Conservation (phyloP, 2,113 vertebrate species). For the Marcusenius ussheri region DNA sequence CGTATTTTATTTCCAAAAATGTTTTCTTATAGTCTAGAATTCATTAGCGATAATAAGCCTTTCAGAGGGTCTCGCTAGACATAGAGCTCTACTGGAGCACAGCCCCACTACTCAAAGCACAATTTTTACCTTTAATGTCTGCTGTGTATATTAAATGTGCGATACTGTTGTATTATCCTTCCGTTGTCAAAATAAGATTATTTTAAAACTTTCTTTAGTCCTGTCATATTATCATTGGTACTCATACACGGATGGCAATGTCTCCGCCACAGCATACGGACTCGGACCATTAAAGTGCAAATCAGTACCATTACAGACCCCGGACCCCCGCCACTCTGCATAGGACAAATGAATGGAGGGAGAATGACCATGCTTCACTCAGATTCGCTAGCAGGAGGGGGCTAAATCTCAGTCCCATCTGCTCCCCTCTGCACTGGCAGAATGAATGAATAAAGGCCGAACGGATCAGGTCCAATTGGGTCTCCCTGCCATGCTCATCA, state of each 20-base stretch:
- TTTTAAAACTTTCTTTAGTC: no score
- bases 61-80: neutral
- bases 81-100: neutral
- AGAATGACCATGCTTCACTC: neutral
- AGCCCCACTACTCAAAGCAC: neutral
- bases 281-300: neutral
- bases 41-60: neutral
- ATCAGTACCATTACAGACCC: neutral
- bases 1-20: neutral
- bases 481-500: neutral
- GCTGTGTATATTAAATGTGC: neutral
- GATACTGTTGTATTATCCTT: neutral
- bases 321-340: neutral
- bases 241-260: neutral
- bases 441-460: neutral
- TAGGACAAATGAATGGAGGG: neutral
- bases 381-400: neutral
- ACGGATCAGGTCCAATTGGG: neutral
- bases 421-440: neutral
- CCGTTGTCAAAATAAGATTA: neutral
- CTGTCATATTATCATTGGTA: neutral
- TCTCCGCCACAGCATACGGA: neutral
- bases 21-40: neutral
- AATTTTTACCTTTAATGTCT: neutral
- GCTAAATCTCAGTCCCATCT: neutral